Evolutionary conservation across 2,113 vertebrate genomes (phyloP).

Genomic region (Phaethornis superciliosus): DNA sequence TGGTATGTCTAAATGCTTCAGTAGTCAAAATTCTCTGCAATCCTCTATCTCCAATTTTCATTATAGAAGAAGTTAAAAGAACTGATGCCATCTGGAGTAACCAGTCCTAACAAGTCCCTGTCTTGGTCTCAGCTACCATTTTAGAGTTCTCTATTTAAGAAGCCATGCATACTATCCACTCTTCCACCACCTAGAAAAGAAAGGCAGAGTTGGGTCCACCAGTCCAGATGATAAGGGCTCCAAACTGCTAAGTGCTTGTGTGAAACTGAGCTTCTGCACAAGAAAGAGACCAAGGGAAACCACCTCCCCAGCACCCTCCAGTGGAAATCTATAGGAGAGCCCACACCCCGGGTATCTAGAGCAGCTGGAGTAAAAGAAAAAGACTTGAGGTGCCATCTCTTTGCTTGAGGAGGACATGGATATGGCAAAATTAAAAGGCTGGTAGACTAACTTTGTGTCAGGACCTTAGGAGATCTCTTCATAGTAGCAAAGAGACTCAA

Average conservation of each 20-base stretch:
- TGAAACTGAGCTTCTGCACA: background rate
- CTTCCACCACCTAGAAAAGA: background rate
- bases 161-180: fast-evolving
- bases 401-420: fast-evolving
- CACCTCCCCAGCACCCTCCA: background rate
- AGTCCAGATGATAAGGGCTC: fast-evolving
- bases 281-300: background rate
- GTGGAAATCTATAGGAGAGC: background rate
- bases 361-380: background rate
- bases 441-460: background rate
- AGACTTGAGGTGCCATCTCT: background rate
- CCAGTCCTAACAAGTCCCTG: background rate
- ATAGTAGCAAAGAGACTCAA: background rate
- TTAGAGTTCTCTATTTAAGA: background rate
- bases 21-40: background rate
- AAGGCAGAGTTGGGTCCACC: background rate
- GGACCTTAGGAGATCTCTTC: background rate
- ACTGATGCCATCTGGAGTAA: background rate
- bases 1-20: background rate
- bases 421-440: background rate
- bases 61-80: background rate
- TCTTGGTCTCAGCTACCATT: background rate
- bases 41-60: background rate
- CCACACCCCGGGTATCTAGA: background rate
- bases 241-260: background rate